Evolutionary conservation across 1,140 invertebrate species (phyloP), one percentile per base, ranked within the genome.

Genomic region (Drosophila elegans): DNA sequence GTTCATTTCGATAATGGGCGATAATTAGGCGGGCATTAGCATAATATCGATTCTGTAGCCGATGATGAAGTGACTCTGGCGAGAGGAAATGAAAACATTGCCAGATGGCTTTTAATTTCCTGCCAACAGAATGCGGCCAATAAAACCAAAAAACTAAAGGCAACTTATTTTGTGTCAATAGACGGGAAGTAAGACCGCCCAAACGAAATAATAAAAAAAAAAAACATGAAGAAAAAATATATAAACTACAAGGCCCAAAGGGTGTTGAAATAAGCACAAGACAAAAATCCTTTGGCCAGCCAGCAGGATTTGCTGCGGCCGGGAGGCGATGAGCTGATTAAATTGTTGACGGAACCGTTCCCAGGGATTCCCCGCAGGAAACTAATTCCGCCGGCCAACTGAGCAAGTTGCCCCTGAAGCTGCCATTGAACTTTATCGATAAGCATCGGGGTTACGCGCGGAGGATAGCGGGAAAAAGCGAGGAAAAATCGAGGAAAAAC

Each of bases 351-450:
- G 76, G 75, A 67, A 83, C 48, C 52, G 54, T 61, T 68, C 57
- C 60, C 41, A 25, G 80, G 54, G 71, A 74, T 61, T 49, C 48
- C 72, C 74, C 73, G 51, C 64, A 83, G 69, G 60, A 78, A 88
- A 86, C 82, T 86, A 86, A 86, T 88, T 86, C 78, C 63, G 75
- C 51, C 79, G 69, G 78, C 69, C 69, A 88, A 82, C 71, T 63
- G 81, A 75, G 71, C 60, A 74, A 71, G 29, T 57, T 71, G 44
- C 27, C 54, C 56, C 46, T 54, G 41, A 27, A 68, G 74, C 81
- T 60, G 59, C 76, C 71, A 82, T 83, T 77, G 76, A 88, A 89
- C 80, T 90, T 89, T 90, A 84, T 89, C 84, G 84, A 89, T 89
- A 89, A 90, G 80, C 84, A 84, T 77, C 63, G 49, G 72, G 42